Base-by-base conservation (phyloP, 2,888 invertebrate genomes). In the Phrixothrix hirtus region DNA sequence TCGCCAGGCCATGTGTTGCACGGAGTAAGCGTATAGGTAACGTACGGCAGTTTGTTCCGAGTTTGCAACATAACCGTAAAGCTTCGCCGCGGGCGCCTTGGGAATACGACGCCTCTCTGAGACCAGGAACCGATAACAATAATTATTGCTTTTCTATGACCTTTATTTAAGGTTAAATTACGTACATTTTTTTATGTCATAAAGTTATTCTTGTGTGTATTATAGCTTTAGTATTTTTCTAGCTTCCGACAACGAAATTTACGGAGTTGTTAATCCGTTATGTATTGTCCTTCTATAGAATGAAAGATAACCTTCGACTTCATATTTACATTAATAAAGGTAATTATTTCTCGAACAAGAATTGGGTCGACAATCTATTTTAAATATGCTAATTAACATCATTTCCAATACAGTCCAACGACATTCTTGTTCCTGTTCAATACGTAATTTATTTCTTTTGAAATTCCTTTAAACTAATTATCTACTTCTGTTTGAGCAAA, bases 1-100 rank as follows among this genome's bases (percentile, higher is more conserved):
- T 69, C 63, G 67, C 47, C 55, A 54, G 58, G 60, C 66, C 69
- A 69, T 69, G 63, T 69, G 69, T 64, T 66, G 60, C 66, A 62
- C 52, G 21, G 39, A 32, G 37, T 39, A 35, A 60, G 41, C 61
- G 60, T 63, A 64, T 65, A 67, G 62, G 66, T 67, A 68, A 66
- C 63, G 62, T 66, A 68, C 65, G 65, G 63, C 65, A 67, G 66
- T 67, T 67, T 65, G 67, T 61, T 62, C 61, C 42, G 61, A 62
- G 63, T 66, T 66, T 57, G 35, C 56, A 54, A 64, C 66, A 67
- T 68, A 66, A 67, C 61, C 66, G 62, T 65, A 67, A 68, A 68
- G 62, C 66, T 67, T 54, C 55, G 43, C 48, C 41, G 35, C 38
- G 44, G 54, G 55, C 44, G 41, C 37, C 50, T 37, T 35, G 51